Conservation (phyloP, 2,797 vertebrate genomes). For the Acropternis orthonyx region DNA sequence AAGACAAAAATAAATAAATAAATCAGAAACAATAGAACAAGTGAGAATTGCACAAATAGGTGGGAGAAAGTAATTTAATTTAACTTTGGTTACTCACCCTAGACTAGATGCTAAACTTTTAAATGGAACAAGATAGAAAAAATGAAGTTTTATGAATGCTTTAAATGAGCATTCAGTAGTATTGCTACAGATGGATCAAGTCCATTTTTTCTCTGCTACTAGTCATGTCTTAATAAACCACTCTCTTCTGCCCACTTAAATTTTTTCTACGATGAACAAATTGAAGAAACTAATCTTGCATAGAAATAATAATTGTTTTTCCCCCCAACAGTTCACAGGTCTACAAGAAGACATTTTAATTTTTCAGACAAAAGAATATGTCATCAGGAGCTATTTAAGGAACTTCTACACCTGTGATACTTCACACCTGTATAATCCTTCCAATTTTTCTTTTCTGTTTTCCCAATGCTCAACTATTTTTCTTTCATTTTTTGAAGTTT, state of each 20-base stretch:
- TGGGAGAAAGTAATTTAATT: background rate
- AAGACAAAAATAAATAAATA: background rate
- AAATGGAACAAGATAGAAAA: background rate
- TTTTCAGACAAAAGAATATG: background rate
- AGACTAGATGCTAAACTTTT: background rate
- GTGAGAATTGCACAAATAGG: background rate
- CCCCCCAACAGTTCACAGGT: background rate
- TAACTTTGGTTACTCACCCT: background rate
- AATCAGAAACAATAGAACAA: background rate
- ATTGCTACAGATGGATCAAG: background rate
- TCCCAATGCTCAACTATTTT: background rate
- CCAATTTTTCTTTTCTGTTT: background rate
- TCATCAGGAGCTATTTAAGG: background rate
- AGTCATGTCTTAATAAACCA: background rate
- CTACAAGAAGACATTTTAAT: background rate
- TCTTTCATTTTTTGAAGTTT: rapidly evolving
- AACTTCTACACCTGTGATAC: background rate
- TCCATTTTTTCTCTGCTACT: background rate
- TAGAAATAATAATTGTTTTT: background rate
- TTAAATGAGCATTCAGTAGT: background rate
- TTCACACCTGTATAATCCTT: background rate
- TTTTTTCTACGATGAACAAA: background rate
- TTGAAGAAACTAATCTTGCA: background rate
- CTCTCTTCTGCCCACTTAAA: background rate
- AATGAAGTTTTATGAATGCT: background rate